Conservation (phyloP, 2,888 invertebrate genomes). For the Chrysodeixis includens region DNA sequence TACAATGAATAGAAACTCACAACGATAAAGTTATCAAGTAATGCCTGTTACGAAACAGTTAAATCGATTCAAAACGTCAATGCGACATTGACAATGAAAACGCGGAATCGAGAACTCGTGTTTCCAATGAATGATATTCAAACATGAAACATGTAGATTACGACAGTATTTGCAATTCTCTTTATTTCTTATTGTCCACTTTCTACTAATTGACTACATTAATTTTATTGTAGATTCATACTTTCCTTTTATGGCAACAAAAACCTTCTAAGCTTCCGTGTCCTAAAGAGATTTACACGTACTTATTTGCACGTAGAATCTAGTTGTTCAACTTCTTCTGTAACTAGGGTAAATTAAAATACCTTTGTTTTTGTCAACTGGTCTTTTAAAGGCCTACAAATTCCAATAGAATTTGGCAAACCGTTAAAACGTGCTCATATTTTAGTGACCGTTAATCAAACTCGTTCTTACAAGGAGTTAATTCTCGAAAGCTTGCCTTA, state of each 20-base stretch:
- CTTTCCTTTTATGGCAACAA: conserved; percentile 20
- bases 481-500: background rate
- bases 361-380: no score
- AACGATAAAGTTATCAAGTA: no score
- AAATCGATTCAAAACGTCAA: conserved; percentile 36
- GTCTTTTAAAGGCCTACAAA: no score
- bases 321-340: background rate
- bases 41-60: conserved; percentile 9
- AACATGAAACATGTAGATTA: conserved; percentile 46
- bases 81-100: conserved; percentile 47
- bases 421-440: background rate
- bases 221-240: conserved; percentile 10
- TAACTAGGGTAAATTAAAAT: no score
- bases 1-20: no score
- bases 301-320: no score
- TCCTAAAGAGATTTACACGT: no score
- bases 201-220: conserved; percentile 36
- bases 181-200: conserved; percentile 31
- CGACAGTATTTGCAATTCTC: conserved; percentile 26
- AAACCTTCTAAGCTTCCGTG: no score
- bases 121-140: conserved; percentile 9
- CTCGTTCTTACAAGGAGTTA: background rate
- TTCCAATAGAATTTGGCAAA: background rate
- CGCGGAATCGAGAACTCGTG: conserved; percentile 18
- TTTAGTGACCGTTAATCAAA: background rate